Conservation (phyloP, 2,113 vertebrate genomes). For the Arizona elegans region DNA sequence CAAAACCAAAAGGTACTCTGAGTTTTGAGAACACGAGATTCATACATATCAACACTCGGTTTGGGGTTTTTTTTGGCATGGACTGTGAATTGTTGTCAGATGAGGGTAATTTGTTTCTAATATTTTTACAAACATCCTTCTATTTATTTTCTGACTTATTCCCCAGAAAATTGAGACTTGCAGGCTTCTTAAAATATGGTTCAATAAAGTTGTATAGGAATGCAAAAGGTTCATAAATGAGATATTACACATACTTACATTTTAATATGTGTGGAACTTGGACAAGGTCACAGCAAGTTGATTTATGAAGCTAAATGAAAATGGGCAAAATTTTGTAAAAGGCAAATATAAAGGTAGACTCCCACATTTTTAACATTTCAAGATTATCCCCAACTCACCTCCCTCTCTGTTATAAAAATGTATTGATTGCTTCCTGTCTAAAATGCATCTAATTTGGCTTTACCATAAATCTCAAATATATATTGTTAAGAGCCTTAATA, state of each 20-base stretch:
- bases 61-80: background rate
- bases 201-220: background rate
- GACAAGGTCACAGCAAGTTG: background rate
- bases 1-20: background rate
- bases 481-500: background rate
- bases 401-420: background rate
- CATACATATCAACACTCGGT: background rate
- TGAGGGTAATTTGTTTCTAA: background rate
- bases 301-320: background rate
- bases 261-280: background rate
- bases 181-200: background rate
- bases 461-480: background rate
- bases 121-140: background rate
- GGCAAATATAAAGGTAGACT: background rate
- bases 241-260: background rate
- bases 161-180: background rate
- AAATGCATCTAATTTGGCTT: background rate
- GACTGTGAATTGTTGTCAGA: background rate
- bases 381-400: background rate
- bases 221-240: background rate
- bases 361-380: background rate
- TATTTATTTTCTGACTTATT: background rate
- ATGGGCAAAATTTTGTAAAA: background rate
- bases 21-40: background rate
- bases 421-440: background rate